Percentiles rank a stretch among this genome's conserved stretches.
Evolutionary conservation across 2,888 invertebrate genomes (phyloP).

Genomic region (Stenurella melanura): DNA sequence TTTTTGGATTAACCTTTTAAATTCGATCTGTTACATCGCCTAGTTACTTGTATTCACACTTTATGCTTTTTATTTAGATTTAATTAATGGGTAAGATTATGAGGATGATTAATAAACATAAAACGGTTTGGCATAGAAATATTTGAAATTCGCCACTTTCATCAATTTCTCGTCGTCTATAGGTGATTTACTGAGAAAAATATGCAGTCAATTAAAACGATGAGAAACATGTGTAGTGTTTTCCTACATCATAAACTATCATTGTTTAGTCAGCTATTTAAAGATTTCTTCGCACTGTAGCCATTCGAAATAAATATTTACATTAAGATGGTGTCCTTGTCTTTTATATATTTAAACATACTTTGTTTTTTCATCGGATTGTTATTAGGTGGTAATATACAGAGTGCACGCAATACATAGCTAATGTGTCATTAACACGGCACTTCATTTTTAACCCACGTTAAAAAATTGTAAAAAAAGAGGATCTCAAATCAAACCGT

Average conservation of each 20-base stretch:
- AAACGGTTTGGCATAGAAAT: background rate
- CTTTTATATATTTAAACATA: slow-evolving; percentile 31
- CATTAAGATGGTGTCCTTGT: slow-evolving; percentile 6
- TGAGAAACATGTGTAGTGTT: slow-evolving; percentile 19
- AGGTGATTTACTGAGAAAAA: background rate
- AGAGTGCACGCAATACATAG: background rate
- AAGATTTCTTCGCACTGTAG: slow-evolving; percentile 28
- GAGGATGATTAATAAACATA: background rate
- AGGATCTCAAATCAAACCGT: too few relatives aligned
- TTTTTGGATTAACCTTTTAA: too few relatives aligned
- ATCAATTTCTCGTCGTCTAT: background rate
- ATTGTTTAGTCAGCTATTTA: slow-evolving; percentile 30
- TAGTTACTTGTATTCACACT: too few relatives aligned
- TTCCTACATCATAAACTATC: slow-evolving; percentile 25
- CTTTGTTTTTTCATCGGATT: slow-evolving; percentile 15
- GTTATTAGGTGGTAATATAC: slow-evolving; percentile 11
- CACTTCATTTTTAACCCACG: too few relatives aligned
- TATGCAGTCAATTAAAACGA: slow-evolving; percentile 9
- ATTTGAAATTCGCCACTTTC: background rate
- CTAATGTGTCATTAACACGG: too few relatives aligned
- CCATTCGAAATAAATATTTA: slow-evolving; percentile 35
- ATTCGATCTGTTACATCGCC: too few relatives aligned
- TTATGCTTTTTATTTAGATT: too few relatives aligned
- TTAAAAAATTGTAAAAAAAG: too few relatives aligned
- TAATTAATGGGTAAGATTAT: too few relatives aligned